These are phyloP conservation scores for Actinopyga echinites DNA, from an alignment of 53 echinoderm and acorn worm species.

Conservation along the genomic window DNA sequence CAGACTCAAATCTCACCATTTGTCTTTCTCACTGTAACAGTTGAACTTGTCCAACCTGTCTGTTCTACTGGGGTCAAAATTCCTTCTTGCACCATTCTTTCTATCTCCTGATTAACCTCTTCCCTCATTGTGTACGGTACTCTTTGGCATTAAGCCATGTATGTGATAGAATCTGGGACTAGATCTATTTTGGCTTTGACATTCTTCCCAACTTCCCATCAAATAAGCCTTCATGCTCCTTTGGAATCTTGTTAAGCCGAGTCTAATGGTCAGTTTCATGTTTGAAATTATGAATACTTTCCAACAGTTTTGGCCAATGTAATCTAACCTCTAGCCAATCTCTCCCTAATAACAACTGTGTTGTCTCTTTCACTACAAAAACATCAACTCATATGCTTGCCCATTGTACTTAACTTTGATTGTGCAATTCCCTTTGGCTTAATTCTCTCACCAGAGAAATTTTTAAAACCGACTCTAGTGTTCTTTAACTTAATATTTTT, in stretches of 20 bases:
- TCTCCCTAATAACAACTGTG: constrained; percentile 36
- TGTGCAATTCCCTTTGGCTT: constrained; percentile 1
- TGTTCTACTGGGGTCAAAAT: no score
- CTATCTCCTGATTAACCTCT: no score
- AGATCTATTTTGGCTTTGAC: constrained; percentile 26
- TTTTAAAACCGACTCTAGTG: constrained; percentile 6
- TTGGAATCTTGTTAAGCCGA: constrained; percentile 18
- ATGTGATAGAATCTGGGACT: no score
- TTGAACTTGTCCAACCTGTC: no score
- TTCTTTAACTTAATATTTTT: constrained; percentile 4
- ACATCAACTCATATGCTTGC: constrained; percentile 7
- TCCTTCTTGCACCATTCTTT: no score
- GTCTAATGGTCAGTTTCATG: background rate
- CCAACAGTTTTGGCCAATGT: constrained; percentile 37
- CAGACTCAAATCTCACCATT: no score
- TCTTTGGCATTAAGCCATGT: no score
- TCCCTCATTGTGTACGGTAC: no score
- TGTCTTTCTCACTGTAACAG: no score
- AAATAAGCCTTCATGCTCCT: no score
- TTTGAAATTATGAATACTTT: constrained; percentile 30
- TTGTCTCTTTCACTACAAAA: constrained; percentile 41
- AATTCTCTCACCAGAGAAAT: constrained; percentile 2
- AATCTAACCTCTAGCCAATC: constrained; percentile 28
- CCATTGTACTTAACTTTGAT: no score
- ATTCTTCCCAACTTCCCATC: no score